Base-by-base conservation (phyloP, 2,113 vertebrate species). In the Neogobius melanostomus region DNA sequence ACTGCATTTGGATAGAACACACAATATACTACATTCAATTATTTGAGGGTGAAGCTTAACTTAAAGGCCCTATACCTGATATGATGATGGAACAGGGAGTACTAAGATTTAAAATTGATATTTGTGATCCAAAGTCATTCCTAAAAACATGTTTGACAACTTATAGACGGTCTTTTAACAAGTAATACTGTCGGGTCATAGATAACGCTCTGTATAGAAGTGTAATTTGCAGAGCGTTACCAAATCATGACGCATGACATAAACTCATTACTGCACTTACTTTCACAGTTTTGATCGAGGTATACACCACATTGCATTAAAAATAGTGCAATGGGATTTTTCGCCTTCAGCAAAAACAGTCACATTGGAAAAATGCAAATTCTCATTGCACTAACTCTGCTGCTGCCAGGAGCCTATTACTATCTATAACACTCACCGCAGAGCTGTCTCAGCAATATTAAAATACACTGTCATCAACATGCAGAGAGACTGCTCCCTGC, bases 381-480 rank as follows among this genome's bases (percentile, higher is more conserved):
- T 28, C 15, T 5, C 12, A 7, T 44, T 60, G 12, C 42, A 15
- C 42, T 60, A 14, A 8, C 42, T 59, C 36, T 15, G 57, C 57
- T 43, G 36, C 36, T 60, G 57, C 36, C 57, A 43, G 14, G 57
- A 44, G 57, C 43, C 42, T 11, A 44, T 60, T 60, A 60, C 57
- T 60, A 15, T 15, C 43, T 42, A 43, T 15, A 60, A 60, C 36
- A 60, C 10, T 56, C 17, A 21, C 53, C 53, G 21, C 17, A 56
- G 53, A 56, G 53, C 54, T 42, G 54, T 17, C 54, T 57, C 54
- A 57, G 54, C 54, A 11, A 36, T 57, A 57, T 57, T 57, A 57
- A 57, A 57, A 36, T 36, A 42, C 54, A 57, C 11, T 42, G 57
- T 61, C 59, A 61, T 61, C 59, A 61, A 61, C 36, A 61, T 61